Base-by-base conservation (phyloP, 2,888 invertebrate genomes). In the Acanthopleura granulata region DNA sequence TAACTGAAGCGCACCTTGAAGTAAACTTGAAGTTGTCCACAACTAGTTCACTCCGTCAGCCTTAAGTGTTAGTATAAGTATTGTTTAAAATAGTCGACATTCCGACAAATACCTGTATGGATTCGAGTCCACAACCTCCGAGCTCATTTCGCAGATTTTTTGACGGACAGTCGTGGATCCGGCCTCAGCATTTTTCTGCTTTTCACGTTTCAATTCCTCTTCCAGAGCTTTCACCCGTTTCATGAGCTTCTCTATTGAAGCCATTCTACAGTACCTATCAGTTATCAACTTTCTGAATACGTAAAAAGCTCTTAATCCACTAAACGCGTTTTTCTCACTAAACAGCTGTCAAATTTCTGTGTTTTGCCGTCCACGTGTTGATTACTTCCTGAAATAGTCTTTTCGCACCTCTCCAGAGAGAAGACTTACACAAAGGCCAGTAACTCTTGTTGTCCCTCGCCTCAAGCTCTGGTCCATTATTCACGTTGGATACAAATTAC, bases 51-150 rank as follows among this genome's bases (percentile, higher is more conserved):
- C 40, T n/a, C n/a, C n/a, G 9, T 40, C 4, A 40, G 9, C 40
- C 3, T 40, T 9, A 40, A 40, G 9, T 40, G 40, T 9, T 9
- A 40, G 40, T 40, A 40, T 40, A 40, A 40, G 9, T 9, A 40
- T 40, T 40, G 40, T 40, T 40, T 40, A 40, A 6, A 9, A 3
- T 9, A 3, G 40, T 3, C 9, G 4, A 40, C 40, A 40, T 3
- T 40, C 40, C 9, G 40, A 6, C 40, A 69, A 66, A 81, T 92
- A 96, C 96, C 96, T 96, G 93, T 99, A 99, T 0, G 99, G 99
- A 93, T 99, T 99, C 0, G 97, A 95, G 92, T 99, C 99, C 16
- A 97, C 95, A 15, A 99, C 99, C 93, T 98, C 97, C 0, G 96
- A 94, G 66, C 97, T 97, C 96, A 99, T 98, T 85, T 94, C 93